Evolutionary conservation across 1,140 invertebrate genomes (phyloP).

Genomic region (Sarcophaga peregrina): DNA sequence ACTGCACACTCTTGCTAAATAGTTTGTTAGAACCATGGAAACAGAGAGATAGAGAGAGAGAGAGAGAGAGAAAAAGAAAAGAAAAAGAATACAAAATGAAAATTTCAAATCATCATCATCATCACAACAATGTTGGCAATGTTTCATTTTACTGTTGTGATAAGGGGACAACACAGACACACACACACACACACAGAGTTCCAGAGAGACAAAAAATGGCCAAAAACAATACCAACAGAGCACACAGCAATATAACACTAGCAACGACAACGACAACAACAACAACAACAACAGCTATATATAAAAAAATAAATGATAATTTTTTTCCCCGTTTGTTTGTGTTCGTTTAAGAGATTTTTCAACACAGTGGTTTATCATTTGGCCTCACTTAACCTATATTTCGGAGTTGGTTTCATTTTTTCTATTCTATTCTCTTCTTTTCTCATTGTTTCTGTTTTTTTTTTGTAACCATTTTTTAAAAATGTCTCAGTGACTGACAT

Average conservation of each 20-base stretch:
- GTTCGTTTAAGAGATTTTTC: conserved; percentile 31
- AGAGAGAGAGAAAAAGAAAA: too few relatives aligned
- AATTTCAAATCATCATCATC: not conserved
- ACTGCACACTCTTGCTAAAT: not conserved
- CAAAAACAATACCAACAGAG: conserved; percentile 27
- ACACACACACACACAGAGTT: too few relatives aligned
- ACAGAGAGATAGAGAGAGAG: too few relatives aligned
- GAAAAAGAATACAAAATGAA: too few relatives aligned
- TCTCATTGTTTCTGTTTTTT: not conserved
- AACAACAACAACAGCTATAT: not conserved
- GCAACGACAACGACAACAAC: too few relatives aligned
- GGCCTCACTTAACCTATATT: conserved; percentile 41
- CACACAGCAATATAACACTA: too few relatives aligned
- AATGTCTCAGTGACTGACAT: conserved; percentile 33
- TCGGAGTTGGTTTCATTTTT: not conserved
- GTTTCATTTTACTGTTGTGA: conserved; percentile 18
- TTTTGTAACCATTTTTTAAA: not conserved
- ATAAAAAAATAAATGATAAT: conserved; percentile 26
- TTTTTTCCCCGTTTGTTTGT: too few relatives aligned
- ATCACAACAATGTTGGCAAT: conserved; percentile 26
- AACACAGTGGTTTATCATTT: conserved; percentile 41
- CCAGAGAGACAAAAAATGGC: conserved; percentile 35
- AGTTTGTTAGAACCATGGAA: not conserved
- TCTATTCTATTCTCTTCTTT: too few relatives aligned
- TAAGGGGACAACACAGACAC: conserved; percentile 3